Conservation (phyloP, 2,797 vertebrate genomes). For the Eulemur coronatus region DNA sequence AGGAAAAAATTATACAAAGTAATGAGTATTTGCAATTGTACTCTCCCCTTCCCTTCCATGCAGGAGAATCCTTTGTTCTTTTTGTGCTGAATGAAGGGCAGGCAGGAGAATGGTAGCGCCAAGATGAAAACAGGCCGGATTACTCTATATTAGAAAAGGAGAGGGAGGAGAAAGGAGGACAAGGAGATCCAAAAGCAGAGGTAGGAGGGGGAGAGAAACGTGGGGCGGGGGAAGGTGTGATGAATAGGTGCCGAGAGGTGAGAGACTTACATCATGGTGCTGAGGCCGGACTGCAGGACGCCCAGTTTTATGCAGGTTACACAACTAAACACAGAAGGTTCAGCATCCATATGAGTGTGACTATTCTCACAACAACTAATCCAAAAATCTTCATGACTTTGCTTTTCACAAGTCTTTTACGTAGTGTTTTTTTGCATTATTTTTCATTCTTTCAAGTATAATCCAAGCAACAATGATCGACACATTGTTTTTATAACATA, state of each 20-base stretch:
- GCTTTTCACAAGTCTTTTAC: background rate
- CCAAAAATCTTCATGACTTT: background rate
- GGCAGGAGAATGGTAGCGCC: background rate
- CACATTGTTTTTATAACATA: background rate
- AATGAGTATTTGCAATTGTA: background rate
- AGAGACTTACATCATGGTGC: background rate
- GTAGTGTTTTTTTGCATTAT: background rate
- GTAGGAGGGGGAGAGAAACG: background rate
- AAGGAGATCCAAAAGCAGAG: background rate
- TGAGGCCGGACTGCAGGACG: background rate
- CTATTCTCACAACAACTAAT: background rate
- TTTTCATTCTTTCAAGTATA: background rate
- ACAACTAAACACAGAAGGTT: background rate
- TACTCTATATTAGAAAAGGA: background rate
- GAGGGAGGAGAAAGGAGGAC: background rate
- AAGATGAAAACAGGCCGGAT: background rate
- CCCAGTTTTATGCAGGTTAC: background rate
- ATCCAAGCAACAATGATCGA: background rate
- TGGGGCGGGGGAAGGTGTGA: background rate
- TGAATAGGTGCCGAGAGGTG: background rate
- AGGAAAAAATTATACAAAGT: slow-evolving; percentile 23
- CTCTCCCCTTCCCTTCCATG: background rate
- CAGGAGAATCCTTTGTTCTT: background rate
- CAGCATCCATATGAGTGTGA: background rate
- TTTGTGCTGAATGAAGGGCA: background rate